A percentile compares a stretch with the other conserved stretches of the same genome.
These are phyloP conservation scores for Paratrypauchen microcephalus DNA, from an alignment of 2,797 vertebrate species.

Conservation along the genomic window DNA sequence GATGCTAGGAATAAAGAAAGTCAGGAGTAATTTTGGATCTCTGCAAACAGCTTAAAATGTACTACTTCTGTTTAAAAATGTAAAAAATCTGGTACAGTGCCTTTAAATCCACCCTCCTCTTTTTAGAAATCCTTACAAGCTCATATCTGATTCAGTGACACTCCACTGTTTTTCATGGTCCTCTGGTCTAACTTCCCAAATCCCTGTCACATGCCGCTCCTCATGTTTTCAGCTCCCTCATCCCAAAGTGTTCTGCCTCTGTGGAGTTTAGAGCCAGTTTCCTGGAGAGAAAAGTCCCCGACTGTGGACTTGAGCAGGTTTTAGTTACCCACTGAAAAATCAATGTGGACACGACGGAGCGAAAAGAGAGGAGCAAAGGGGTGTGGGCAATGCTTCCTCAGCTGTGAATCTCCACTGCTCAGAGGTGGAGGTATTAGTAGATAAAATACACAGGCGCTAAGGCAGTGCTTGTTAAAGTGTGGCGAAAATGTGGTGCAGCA, in stretches of 20 bases:
- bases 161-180: slow-evolving; percentile 7
- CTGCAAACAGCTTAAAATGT: no score
- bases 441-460: neutral
- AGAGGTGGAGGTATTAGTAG: slow-evolving; percentile 29
- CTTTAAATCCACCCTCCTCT: neutral
- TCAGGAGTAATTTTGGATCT: no score
- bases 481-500: neutral
- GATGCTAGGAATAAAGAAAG: no score
- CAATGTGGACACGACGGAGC: slow-evolving; percentile 47
- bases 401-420: slow-evolving; percentile 26
- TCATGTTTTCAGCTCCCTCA: neutral
- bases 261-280: slow-evolving; percentile 7
- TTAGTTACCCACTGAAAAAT: slow-evolving; percentile 61
- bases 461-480: neutral
- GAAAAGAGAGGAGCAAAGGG: slow-evolving; percentile 29
- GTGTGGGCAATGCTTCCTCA: slow-evolving; percentile 36
- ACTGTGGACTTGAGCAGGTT: slow-evolving; percentile 26
- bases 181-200: slow-evolving; percentile 2
- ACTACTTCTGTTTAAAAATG: no score
- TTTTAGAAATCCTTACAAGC: neutral
- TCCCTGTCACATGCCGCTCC: slow-evolving; percentile 2
- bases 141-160: neutral
- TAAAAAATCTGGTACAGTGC: no score
- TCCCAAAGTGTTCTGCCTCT: slow-evolving; percentile 10
- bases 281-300: slow-evolving; percentile 30